These are phyloP conservation scores for Herminia tarsipennalis DNA, from an alignment of 2,888 invertebrate genomes.

Conservation along the genomic window DNA sequence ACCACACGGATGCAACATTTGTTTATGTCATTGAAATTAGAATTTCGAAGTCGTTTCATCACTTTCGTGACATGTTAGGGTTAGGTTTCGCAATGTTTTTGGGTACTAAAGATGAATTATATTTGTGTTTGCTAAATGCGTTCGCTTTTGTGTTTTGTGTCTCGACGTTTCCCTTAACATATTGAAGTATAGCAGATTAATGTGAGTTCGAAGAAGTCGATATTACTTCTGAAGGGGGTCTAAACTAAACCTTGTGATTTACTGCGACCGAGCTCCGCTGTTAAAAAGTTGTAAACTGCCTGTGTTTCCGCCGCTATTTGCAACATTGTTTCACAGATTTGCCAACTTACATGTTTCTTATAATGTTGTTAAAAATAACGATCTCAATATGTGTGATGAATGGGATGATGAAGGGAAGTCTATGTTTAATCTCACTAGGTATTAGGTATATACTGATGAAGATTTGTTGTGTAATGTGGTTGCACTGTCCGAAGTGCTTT, in stretches of 20 bases:
- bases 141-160: slow-evolving; percentile 71
- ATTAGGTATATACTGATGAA: too few relatives aligned
- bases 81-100: slow-evolving; percentile 23
- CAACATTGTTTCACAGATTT: slow-evolving; percentile 67
- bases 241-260: slow-evolving; percentile 80
- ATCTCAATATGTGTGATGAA: slow-evolving; percentile 8
- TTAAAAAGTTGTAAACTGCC: slow-evolving; percentile 84
- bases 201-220: slow-evolving; percentile 83
- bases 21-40: slow-evolving; percentile 38
- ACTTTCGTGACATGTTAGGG: slow-evolving; percentile 9
- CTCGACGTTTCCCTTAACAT: slow-evolving; percentile 74
- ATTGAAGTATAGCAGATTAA: slow-evolving; percentile 83
- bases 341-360: slow-evolving; percentile 30
- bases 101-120: slow-evolving; percentile 33
- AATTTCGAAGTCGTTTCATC: slow-evolving; percentile 36
- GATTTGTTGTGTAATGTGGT: too few relatives aligned
- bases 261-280: slow-evolving; percentile 74
- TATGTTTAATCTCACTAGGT: too few relatives aligned
- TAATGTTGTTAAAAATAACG: slow-evolving; percentile 28
- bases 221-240: slow-evolving; percentile 82
- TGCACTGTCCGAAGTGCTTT: too few relatives aligned
- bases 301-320: slow-evolving; percentile 77
- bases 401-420: too few relatives aligned
- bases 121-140: slow-evolving; percentile 62
- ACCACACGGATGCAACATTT: slow-evolving; percentile 22